Evolutionary conservation across 2,888 invertebrate genomes (phyloP), one percentile per base, ranked within the genome.

Genomic region (Coecobrya sp.): DNA sequence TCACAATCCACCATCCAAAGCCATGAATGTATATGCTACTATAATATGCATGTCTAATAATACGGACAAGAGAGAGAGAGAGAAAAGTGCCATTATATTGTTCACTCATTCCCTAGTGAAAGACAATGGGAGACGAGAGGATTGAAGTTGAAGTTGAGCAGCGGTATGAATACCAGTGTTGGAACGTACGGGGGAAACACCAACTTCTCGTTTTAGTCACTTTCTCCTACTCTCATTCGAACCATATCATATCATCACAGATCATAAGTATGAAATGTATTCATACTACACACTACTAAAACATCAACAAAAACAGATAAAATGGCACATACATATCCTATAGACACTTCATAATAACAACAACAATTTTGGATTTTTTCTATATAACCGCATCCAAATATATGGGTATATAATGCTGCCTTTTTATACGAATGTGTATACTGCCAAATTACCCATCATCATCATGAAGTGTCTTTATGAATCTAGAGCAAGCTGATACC

Each of bases 401-500:
- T 36, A n/a, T n/a, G n/a, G n/a, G n/a, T n/a, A 36, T 36, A 36
- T 36, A 4, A 36, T 36, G 36, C 22, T 36, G 55, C 30, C 70
- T 27, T 19, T 19, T 19, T 42, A 5, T 45, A 81, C 30, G 49
- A 79, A 79, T 84, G 84, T 65, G 76, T 55, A 92, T 87, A 70
- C 84, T 92, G 91, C 91, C 91, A 92, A 92, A 92, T 92, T 92
- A 92, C 91, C 91, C 91, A 88, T 92, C 91, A 89, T 73, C 84
- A 87, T 87, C 73, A 92, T 92, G 87, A 92, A 92, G 91, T 92
- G 87, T 86, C 91, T 73, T 87, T 89, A 84, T 84, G 84, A 89
- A 89, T 89, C 84, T 84, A 89, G 89, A 89, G 82, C 89, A 89
- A 84, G 65, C 70, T 70, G 86, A 84, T 84, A 65, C 84, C 62